Conservation (phyloP, 2,113 vertebrate genomes). For the Onychorhynchus coronatus region DNA sequence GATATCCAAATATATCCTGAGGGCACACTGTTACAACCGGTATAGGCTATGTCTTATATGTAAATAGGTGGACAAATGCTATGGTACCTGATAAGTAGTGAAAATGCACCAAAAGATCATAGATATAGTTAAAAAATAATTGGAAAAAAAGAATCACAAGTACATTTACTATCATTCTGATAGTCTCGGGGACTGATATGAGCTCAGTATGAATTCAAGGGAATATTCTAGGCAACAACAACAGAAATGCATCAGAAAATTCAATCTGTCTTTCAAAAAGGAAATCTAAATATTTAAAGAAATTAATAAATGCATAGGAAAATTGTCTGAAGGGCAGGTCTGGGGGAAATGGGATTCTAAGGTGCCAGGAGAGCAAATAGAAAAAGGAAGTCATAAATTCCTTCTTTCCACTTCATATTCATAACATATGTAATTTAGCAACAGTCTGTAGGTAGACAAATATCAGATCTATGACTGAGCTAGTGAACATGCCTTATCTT, state of each 20-base stretch:
- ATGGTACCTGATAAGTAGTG: background rate
- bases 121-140: background rate
- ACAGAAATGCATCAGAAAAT: background rate
- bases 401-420: background rate
- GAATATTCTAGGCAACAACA: background rate
- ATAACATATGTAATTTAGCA: background rate
- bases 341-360: background rate
- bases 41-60: background rate
- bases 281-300: background rate
- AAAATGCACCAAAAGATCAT: background rate
- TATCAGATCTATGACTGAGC: background rate
- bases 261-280: background rate
- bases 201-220: background rate
- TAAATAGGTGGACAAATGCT: background rate
- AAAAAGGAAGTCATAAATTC: background rate
- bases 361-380: background rate
- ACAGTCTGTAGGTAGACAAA: background rate
- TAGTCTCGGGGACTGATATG: background rate
- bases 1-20: background rate
- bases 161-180: background rate
- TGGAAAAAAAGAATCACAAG: background rate
- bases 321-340: background rate
- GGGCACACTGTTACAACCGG: background rate
- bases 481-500: background rate
- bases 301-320: background rate